phyloP scores from a whole-genome alignment of 2,888 invertebrate genomes.

The Lasioglossum pauxillum region DNA sequence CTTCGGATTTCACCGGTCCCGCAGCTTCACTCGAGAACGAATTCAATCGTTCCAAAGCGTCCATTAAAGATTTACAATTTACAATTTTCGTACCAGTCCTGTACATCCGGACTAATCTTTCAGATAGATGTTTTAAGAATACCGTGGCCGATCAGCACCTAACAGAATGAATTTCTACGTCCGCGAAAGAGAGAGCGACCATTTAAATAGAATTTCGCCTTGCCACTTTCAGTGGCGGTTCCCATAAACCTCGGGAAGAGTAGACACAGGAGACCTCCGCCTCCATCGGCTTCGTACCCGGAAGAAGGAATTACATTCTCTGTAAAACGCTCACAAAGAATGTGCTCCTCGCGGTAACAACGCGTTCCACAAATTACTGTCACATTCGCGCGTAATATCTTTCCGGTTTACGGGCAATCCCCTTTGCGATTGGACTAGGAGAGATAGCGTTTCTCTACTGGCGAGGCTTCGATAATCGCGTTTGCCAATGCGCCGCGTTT shows the following conservation, averaged over 20 bases:
- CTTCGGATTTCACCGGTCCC: no score
- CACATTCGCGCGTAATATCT: not conserved
- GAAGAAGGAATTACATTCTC: not conserved
- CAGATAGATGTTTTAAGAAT: no score
- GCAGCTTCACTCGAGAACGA: no score
- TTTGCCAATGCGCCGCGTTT: conserved; percentile 6
- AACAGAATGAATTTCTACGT: not conserved
- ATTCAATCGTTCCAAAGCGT: no score
- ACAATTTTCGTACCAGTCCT: no score
- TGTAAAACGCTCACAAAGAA: not conserved
- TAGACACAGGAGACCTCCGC: not conserved
- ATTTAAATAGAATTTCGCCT: not conserved
- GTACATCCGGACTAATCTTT: no score
- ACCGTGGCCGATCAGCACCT: no score
- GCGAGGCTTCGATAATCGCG: not conserved
- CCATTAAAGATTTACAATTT: no score
- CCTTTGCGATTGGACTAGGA: not conserved
- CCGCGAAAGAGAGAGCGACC: not conserved
- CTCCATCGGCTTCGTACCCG: not conserved
- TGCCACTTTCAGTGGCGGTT: no score
- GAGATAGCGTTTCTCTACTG: not conserved
- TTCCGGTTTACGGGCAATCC: not conserved
- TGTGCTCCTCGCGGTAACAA: not conserved
- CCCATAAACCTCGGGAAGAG: not conserved
- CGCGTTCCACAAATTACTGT: conserved; percentile 8